Evolutionary conservation across 1,140 invertebrate genomes (phyloP), one percentile per base, ranked within the genome.

Genomic region (Scaptomyza hsui): DNA sequence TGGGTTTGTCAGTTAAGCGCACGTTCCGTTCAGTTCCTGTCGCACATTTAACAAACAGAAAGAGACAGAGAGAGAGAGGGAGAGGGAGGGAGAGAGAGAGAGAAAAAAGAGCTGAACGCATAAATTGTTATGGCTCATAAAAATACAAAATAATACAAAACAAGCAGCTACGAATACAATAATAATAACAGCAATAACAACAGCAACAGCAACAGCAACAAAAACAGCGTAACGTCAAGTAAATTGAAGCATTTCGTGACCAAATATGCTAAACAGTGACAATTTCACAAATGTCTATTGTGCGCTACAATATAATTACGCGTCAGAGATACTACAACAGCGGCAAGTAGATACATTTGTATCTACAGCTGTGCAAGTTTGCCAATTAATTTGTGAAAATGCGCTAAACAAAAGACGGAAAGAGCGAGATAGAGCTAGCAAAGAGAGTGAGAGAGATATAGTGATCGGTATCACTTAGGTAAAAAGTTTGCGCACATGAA

Each of bases 241-340:
- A 59, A 68, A 73, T 69, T 57, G 49, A 81, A 85, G 57, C 81
- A 41, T 86, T 78, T 86, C 82, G 82, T 86, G 82, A 86, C 82
- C 82, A 88, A 86, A 86, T 86, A 86, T 86, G 82, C 82, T 86
- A 86, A 86, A 82, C 63, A 86, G 82, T 86, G 82, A 86, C 82
- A 86, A 88, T 86, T 86, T 88, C 82, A 86, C 82, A 88, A 86
- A 86, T 88, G 71, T 73, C 82, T 80, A 85, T 85, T 85, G 81
- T 76, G 64, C 42, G 68, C 74, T 51, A 60, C 49, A 82, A 67
- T 85, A 79, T 78, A 85, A 88, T 81, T 85, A 86, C 57, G 63
- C 62, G 65, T 72, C 70, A 72, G 57, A 63, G 57, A 63, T 61
- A 65, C n/a, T n/a, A n/a, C n/a, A n/a, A n/a, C n/a, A n/a, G n/a